These are phyloP conservation scores for Ailuropoda melanoleuca DNA, from an alignment of 2,113 vertebrate species.

Conservation along the genomic window DNA sequence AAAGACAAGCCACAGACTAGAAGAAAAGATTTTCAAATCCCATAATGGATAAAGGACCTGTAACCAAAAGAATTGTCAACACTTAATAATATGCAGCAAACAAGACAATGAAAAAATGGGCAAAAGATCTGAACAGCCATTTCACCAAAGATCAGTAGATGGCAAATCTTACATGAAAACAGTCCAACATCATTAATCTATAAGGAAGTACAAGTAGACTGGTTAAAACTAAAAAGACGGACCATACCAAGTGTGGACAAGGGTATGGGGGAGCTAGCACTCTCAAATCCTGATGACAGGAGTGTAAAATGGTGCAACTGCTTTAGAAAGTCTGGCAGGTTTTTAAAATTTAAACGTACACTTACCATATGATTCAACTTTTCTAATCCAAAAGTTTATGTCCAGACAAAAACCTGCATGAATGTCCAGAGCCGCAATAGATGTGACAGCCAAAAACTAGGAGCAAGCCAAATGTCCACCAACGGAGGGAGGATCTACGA, in stretches of 20 bases:
- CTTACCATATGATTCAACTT: not conserved
- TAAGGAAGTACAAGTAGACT: not conserved
- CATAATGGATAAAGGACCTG: not conserved
- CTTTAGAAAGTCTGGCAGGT: not conserved
- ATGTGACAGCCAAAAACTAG: not conserved
- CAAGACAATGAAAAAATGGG: not conserved
- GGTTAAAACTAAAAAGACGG: not conserved
- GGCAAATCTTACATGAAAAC: not conserved
- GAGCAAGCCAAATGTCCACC: not conserved
- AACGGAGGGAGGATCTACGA: not conserved
- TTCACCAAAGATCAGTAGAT: not conserved
- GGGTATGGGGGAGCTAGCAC: not conserved
- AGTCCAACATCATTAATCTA: too few relatives aligned
- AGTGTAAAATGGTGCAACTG: not conserved
- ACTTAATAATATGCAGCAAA: not conserved
- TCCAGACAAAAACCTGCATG: not conserved
- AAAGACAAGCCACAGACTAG: not conserved
- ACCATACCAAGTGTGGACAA: not conserved
- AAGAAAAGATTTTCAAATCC: not conserved
- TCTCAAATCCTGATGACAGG: rapidly evolving
- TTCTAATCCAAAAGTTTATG: not conserved
- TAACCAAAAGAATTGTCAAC: not conserved
- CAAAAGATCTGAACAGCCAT: not conserved
- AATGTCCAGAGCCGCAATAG: not conserved
- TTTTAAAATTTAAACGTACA: not conserved